These are phyloP conservation scores for Amazona guildingii DNA, from an alignment of 2,113 vertebrate species.

Conservation along the genomic window DNA sequence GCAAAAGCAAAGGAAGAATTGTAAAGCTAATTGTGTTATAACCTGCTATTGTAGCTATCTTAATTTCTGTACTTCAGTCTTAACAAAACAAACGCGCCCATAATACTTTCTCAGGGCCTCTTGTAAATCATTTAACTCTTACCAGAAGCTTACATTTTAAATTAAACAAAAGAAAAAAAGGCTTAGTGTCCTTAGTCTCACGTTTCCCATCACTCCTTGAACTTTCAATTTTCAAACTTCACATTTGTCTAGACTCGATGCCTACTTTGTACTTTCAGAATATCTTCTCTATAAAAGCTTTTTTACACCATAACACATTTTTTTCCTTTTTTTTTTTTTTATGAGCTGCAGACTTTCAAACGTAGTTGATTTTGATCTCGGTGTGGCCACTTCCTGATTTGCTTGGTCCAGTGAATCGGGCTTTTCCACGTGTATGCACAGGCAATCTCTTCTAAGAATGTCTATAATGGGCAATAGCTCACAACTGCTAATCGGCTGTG, in stretches of 20 bases:
- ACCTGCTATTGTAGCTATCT: background rate
- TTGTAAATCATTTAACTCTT: background rate
- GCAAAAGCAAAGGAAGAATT: background rate
- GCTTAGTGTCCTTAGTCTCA: fast-evolving
- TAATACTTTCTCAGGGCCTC: background rate
- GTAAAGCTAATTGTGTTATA: background rate
- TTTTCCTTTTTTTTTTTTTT: background rate
- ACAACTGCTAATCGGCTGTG: constrained; percentile 1
- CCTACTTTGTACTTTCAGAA: background rate
- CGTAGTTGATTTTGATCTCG: background rate
- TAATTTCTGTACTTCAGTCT: background rate
- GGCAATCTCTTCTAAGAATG: background rate
- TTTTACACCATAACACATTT: background rate
- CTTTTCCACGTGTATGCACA: background rate
- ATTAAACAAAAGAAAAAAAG: background rate
- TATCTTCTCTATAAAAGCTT: background rate
- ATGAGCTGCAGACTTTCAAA: background rate
- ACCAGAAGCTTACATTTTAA: background rate
- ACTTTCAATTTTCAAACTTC: background rate
- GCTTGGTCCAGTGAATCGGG: background rate
- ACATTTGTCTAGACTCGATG: background rate
- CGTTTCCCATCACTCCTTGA: background rate
- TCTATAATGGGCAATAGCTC: constrained; percentile 18
- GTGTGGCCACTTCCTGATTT: background rate
- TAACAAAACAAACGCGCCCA: background rate